These are phyloP conservation scores for Chrysolina haemoptera DNA, from an alignment of 2,888 invertebrate species.

Conservation along the genomic window DNA sequence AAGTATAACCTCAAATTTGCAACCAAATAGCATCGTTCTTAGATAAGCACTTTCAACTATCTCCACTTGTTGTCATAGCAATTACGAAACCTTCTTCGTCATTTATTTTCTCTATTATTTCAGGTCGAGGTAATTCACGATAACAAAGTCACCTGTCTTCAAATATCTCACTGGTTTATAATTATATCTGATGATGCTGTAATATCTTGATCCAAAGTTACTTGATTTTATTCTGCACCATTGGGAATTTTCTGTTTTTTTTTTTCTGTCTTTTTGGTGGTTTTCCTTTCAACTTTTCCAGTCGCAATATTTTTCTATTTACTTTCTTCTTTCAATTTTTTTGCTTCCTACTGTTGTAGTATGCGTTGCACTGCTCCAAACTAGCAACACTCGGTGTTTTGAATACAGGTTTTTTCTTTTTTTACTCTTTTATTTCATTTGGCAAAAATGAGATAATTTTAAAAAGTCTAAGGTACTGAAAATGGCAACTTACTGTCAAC, in stretches of 20 bases:
- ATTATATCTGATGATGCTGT: background rate
- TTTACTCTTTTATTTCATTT: slow-evolving; percentile 1
- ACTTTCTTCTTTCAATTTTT: background rate
- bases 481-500: background rate
- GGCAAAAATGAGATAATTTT: background rate
- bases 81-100: background rate
- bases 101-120: background rate
- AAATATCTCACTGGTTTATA: too few species aligned
- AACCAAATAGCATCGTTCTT: background rate
- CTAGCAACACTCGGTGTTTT: slow-evolving; percentile 3
- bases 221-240: background rate
- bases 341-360: slow-evolving; percentile 13
- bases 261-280: background rate
- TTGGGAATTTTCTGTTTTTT: background rate
- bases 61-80: background rate
- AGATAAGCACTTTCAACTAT: background rate
- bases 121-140: background rate
- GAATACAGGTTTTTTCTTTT: background rate
- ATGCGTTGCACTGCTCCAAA: background rate
- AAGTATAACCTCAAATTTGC: background rate
- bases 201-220: background rate
- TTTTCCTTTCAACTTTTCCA: background rate
- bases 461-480: background rate
- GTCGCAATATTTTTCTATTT: background rate
- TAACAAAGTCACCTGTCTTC: too few species aligned